These are phyloP conservation scores for Nematolebias whitei DNA, from an alignment of 2,113 vertebrate genomes.

Conservation along the genomic window DNA sequence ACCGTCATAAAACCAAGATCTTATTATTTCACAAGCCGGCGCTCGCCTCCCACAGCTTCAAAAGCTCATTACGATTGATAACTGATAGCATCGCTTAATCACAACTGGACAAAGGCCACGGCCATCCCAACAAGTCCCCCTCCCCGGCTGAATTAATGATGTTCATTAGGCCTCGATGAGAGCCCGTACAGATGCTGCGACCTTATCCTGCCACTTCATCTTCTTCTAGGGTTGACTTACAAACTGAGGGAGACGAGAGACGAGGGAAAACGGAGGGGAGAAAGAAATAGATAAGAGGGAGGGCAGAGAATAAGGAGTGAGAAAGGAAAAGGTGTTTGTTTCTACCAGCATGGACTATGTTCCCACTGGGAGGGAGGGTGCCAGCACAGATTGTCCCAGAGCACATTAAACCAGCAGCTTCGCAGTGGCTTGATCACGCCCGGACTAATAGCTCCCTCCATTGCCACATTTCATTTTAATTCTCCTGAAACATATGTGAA, in stretches of 20 bases:
- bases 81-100: constrained; percentile 78
- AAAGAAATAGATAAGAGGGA: constrained; percentile 34
- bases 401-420: constrained; percentile 59
- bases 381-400: constrained; percentile 46
- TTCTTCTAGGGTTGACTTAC: constrained; percentile 54
- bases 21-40: constrained; percentile 62
- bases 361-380: constrained; percentile 38
- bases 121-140: constrained; percentile 69
- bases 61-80: constrained; percentile 80
- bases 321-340: constrained; percentile 44
- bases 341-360: constrained; percentile 21
- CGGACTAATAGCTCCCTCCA: constrained; percentile 53
- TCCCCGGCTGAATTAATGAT: constrained; percentile 75
- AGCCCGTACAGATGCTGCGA: constrained; percentile 68
- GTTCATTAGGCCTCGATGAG: constrained; percentile 78
- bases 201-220: constrained; percentile 75
- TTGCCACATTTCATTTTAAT: constrained; percentile 65
- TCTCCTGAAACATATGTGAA: constrained; percentile 64
- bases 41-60: constrained; percentile 54
- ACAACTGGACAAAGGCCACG: constrained; percentile 74
- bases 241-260: constrained; percentile 1
- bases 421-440: constrained; percentile 42
- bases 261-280: neutral
- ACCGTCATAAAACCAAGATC: constrained; percentile 52
- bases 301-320: constrained; percentile 35